A percentile compares a stretch with the other conserved stretches of the same genome.
These are phyloP conservation scores for Aphidoletes aphidimyza DNA, from an alignment of 2,888 invertebrate genomes.

Conservation along the genomic window DNA sequence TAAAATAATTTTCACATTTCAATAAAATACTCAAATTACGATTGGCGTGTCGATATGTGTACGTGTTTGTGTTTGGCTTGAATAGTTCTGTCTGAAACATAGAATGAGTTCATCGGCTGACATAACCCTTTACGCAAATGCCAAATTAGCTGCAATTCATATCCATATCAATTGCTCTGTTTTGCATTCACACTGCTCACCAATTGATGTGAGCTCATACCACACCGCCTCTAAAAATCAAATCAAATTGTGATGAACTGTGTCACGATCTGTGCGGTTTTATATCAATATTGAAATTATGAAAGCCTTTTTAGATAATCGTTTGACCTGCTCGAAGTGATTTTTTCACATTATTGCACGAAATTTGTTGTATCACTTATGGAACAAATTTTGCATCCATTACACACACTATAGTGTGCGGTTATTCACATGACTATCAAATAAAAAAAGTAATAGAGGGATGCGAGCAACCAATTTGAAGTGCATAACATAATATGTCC, in stretches of 20 bases:
- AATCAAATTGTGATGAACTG: neutral
- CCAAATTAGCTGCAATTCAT: conserved; percentile 8
- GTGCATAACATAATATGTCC: neutral
- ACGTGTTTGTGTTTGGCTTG: too few relatives aligned
- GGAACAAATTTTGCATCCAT: neutral
- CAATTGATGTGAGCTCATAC: too few relatives aligned
- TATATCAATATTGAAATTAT: neutral
- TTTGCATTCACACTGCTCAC: too few relatives aligned
- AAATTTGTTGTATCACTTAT: neutral
- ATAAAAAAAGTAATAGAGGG: too few relatives aligned
- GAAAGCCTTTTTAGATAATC: neutral
- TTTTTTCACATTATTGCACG: neutral
- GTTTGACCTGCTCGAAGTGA: neutral
- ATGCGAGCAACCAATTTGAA: neutral
- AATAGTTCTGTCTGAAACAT: neutral
- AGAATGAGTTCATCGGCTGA: conserved; percentile 17
- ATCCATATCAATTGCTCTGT: too few relatives aligned
- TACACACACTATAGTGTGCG: too few relatives aligned
- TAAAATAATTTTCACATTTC: neutral
- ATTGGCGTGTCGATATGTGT: too few relatives aligned
- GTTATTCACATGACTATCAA: neutral
- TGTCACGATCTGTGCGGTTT: neutral
- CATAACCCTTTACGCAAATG: conserved; percentile 21
- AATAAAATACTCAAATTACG: neutral
- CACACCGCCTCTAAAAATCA: neutral